Evolutionary conservation across 1,140 invertebrate genomes (phyloP).

Genomic region (Uloborus diversus): DNA sequence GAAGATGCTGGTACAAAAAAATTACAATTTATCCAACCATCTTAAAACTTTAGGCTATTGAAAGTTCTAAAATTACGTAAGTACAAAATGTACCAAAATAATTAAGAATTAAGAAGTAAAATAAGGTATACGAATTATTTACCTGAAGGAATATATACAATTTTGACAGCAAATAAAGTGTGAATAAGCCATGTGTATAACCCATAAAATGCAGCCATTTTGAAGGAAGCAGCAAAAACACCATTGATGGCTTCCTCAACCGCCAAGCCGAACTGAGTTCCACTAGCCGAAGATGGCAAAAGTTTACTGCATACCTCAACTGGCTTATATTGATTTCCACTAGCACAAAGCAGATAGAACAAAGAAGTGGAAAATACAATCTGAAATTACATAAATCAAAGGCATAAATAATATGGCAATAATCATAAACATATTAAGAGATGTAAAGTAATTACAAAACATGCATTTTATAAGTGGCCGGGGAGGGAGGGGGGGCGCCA

Average conservation of each 20-base stretch:
- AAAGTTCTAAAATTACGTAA: no score
- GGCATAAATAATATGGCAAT: no score
- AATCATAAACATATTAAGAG: no score
- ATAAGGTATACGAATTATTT: conserved; percentile 60
- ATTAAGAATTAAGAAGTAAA: no score
- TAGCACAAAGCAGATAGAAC: conserved; percentile 92
- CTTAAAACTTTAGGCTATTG: no score
- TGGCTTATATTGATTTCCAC: conserved; percentile 88
- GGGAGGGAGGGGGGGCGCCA: no score
- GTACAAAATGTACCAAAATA: no score
- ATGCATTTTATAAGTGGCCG: no score
- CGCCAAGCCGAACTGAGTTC: conserved; percentile 78
- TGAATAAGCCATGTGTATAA: conserved; percentile 98
- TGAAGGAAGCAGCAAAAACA: conserved; percentile 94
- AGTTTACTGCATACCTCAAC: conserved; percentile 82
- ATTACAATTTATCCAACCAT: no score
- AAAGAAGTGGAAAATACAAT: conserved; percentile 95
- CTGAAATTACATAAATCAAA: no score
- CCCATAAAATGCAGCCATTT: conserved; percentile 96
- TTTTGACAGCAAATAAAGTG: conserved; percentile 91
- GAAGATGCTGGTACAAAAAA: no score
- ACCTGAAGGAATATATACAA: conserved; percentile 94
- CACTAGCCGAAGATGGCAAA: conserved; percentile 73
- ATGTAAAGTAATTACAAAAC: no score
- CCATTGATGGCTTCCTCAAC: conserved; percentile 74